Conservation (phyloP, 2,113 vertebrate genomes). For the Tauraco erythrolophus region DNA sequence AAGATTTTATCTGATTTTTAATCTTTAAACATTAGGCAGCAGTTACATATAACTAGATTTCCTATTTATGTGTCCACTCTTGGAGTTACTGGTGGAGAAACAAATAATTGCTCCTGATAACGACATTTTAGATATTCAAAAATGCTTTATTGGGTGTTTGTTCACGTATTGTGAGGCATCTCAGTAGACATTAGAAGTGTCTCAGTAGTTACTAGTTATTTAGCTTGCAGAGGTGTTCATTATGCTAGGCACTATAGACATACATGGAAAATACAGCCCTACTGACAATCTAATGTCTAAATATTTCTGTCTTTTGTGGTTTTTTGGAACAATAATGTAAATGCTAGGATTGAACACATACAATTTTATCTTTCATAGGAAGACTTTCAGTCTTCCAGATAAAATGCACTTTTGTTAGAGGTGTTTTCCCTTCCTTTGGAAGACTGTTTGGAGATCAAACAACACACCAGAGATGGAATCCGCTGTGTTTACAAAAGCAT, state of each 20-base stretch:
- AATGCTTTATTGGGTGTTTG: neutral
- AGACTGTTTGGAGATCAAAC: neutral
- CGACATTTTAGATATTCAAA: neutral
- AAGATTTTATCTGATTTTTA: neutral
- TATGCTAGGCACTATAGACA: fast-evolving
- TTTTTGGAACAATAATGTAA: neutral
- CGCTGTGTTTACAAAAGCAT: neutral
- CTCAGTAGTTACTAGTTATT: neutral
- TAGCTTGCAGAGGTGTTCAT: neutral
- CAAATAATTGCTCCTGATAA: neutral
- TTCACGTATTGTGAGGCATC: neutral
- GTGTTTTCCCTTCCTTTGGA: neutral
- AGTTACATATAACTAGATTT: neutral
- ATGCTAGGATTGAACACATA: neutral
- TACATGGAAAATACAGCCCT: neutral
- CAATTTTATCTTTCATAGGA: neutral
- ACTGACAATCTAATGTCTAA: neutral
- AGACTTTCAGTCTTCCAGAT: neutral
- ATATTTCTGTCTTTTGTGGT: neutral
- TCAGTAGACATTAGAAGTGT: neutral
- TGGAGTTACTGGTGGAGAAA: neutral
- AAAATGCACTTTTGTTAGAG: neutral
- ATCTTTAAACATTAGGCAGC: neutral
- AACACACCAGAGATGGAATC: neutral
- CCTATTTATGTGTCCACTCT: neutral